Percentiles rank a stretch among this genome's conserved stretches.
phyloP scores from a whole-genome alignment of 2,888 invertebrate genomes.

The Tineola bisselliella region DNA sequence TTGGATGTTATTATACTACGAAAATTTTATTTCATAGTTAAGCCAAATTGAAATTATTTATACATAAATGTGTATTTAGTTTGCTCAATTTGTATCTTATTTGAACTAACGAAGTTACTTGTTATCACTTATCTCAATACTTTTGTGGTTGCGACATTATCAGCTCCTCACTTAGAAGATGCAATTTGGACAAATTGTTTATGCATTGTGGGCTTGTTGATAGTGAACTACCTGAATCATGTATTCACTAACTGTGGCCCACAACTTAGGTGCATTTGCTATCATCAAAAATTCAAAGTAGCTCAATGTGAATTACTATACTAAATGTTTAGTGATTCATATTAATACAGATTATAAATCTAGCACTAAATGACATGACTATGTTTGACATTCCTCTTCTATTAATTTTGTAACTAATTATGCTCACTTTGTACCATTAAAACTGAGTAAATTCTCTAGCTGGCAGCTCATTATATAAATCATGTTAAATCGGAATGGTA shows the following conservation, averaged over 20 bases:
- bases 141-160: neutral
- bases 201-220: too few species aligned
- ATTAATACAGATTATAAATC: too few species aligned
- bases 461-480: neutral
- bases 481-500: neutral
- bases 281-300: slow-evolving; percentile 5
- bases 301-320: too few species aligned
- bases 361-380: neutral
- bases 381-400: neutral
- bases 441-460: neutral
- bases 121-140: neutral
- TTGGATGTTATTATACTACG: neutral
- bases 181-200: neutral
- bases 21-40: slow-evolving; percentile 4
- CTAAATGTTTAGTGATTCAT: too few species aligned
- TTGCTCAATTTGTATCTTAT: slow-evolving; percentile 1
- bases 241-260: too few species aligned
- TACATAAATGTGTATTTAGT: neutral
- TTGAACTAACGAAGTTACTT: neutral
- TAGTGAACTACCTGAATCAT: too few species aligned
- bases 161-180: neutral
- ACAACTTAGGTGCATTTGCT: neutral
- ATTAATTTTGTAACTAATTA: neutral
- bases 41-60: slow-evolving; percentile 5
- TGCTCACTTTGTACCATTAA: too few species aligned